phyloP scores from a whole-genome alignment of 2,113 vertebrate species.

The Anhinga anhinga region DNA sequence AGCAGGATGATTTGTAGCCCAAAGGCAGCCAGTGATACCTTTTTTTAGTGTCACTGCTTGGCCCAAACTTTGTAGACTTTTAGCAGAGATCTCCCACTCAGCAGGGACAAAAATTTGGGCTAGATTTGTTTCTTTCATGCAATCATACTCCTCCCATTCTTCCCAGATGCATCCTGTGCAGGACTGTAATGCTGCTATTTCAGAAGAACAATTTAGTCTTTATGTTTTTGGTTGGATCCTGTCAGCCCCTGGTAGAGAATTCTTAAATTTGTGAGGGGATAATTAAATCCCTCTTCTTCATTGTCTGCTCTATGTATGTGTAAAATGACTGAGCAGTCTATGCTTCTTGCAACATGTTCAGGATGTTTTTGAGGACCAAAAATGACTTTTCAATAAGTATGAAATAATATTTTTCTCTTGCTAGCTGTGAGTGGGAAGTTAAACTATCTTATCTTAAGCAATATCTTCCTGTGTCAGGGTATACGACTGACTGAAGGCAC shows the following conservation, averaged over 20 bases:
- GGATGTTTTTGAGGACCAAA: background rate
- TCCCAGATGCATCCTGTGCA: background rate
- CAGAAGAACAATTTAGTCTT: background rate
- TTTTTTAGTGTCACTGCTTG: background rate
- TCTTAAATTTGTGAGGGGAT: background rate
- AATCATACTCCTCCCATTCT: background rate
- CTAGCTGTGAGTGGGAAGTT: background rate
- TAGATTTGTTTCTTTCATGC: background rate
- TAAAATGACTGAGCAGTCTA: background rate
- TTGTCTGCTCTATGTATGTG: background rate
- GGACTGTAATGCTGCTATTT: background rate
- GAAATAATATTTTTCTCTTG: background rate
- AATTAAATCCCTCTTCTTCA: background rate
- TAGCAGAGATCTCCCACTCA: background rate
- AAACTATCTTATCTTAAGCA: background rate
- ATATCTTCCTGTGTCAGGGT: background rate
- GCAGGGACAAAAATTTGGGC: background rate
- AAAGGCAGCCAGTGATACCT: background rate
- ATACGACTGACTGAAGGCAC: background rate
- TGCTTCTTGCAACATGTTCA: background rate
- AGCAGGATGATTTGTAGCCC: background rate
- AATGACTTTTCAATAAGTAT: background rate
- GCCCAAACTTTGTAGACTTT: background rate
- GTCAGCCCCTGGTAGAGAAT: background rate
- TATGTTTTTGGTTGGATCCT: background rate